phyloP scores from a whole-genome alignment of 2,888 invertebrate species.

The Lepidochrysops patricia region DNA sequence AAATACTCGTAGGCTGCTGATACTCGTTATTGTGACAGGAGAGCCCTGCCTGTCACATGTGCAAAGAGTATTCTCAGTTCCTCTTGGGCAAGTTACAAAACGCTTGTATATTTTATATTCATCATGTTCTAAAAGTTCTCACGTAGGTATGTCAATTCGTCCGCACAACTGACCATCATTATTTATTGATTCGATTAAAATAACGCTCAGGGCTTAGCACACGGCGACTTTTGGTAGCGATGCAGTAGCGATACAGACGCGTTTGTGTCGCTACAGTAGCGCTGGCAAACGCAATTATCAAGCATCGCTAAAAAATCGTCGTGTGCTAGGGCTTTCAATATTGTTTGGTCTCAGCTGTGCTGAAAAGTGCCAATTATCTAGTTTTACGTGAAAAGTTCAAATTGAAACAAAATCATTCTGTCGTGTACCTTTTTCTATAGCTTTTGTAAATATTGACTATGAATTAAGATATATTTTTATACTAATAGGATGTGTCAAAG shows the following conservation, averaged over 20 bases:
- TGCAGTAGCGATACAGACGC: no score
- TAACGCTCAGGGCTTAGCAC: no score
- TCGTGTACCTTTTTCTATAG: slow-evolving; percentile 46
- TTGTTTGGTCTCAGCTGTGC: neutral
- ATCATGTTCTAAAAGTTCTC: neutral
- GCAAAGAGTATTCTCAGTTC: neutral
- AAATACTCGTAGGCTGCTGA: no score
- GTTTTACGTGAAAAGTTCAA: neutral
- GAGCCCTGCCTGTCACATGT: no score
- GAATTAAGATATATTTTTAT: slow-evolving; percentile 15
- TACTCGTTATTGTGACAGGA: no score
- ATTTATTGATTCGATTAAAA: neutral
- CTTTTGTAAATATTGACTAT: slow-evolving; percentile 13
- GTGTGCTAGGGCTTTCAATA: no score
- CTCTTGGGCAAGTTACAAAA: neutral
- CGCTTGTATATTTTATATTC: neutral
- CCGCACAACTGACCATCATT: neutral
- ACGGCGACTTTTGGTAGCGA: no score
- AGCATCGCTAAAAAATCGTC: no score
- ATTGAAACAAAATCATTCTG: slow-evolving; percentile 50
- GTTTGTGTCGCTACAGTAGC: no score
- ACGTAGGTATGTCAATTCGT: neutral
- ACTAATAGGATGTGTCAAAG: neutral
- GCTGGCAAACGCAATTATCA: no score
- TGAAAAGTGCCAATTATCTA: slow-evolving; percentile 3